Conservation (phyloP, 1,140 invertebrate genomes). For the Panagrolaimus sp. region DNA sequence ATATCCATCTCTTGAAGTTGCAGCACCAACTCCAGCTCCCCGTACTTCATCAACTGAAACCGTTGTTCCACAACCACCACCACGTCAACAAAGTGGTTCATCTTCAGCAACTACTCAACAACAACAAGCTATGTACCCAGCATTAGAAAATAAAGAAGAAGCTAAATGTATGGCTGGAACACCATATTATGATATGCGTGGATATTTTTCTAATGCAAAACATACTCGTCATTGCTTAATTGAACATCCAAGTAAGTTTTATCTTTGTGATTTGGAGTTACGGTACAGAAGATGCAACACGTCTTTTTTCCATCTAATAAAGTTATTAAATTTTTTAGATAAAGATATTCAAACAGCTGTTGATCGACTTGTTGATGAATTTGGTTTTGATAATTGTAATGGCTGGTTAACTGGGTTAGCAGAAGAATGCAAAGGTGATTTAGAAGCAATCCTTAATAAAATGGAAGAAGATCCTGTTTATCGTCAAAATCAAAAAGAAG, state of each 20-base stretch:
- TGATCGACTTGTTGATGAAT: background rate
- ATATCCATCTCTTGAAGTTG: background rate
- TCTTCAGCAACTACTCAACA: background rate
- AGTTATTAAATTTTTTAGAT: background rate
- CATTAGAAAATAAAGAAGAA: background rate
- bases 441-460: background rate
- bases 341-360: background rate
- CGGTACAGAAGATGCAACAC: too few relatives aligned
- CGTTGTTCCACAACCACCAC: background rate
- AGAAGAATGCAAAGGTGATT: background rate
- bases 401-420: background rate
- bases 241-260: background rate
- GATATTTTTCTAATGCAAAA: constrained; percentile 1
- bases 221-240: constrained; percentile 6
- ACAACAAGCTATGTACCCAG: constrained; percentile 8
- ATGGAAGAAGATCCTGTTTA: background rate
- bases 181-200: background rate
- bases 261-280: too few relatives aligned
- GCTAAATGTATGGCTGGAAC: constrained; percentile 3
- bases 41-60: background rate
- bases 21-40: background rate
- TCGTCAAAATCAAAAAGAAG: background rate
- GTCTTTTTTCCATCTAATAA: too few relatives aligned
- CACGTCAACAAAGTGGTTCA: too few relatives aligned
- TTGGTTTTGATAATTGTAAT: constrained; percentile 10